Conservation (phyloP, 2,113 vertebrate genomes). For the Otus sunia region DNA sequence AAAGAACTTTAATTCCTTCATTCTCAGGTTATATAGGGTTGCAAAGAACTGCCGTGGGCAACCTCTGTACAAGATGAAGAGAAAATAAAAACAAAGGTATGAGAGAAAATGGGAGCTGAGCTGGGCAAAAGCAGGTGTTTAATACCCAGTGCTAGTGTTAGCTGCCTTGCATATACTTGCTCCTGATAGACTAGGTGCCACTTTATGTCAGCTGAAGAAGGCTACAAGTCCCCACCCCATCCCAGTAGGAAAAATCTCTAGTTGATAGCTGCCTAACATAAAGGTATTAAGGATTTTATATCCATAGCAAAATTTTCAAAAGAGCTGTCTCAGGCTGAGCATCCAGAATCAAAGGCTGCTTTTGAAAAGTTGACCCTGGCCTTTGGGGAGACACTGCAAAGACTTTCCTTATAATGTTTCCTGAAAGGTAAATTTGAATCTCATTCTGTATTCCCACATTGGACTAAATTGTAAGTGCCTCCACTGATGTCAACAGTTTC, state of each 20-base stretch:
- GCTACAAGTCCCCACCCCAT: not conserved
- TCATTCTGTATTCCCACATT: slow-evolving; percentile 8
- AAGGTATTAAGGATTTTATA: slow-evolving; percentile 26
- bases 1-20: not conserved
- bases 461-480: slow-evolving; percentile 11
- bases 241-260: not conserved
- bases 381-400: slow-evolving; percentile 19
- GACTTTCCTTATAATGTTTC: slow-evolving; percentile 4
- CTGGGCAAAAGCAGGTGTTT: not conserved
- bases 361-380: slow-evolving; percentile 51
- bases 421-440: slow-evolving; percentile 53
- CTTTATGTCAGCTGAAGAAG: not conserved
- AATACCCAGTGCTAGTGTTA: not conserved
- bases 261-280: not conserved
- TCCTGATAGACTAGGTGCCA: not conserved
- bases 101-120: not conserved
- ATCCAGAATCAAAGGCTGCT: slow-evolving; percentile 25
- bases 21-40: not conserved
- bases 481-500: slow-evolving; percentile 30
- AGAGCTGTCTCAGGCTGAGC: not conserved
- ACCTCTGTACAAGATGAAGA: not conserved
- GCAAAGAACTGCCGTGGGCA: not conserved
- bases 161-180: not conserved
- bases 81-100: slow-evolving; percentile 6
- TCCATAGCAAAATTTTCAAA: slow-evolving; percentile 35